A percentile compares a stretch with the other conserved stretches of the same genome.
Evolutionary conservation across 2,888 invertebrate species (phyloP).

Genomic region (Entomobrya multifasciata): DNA sequence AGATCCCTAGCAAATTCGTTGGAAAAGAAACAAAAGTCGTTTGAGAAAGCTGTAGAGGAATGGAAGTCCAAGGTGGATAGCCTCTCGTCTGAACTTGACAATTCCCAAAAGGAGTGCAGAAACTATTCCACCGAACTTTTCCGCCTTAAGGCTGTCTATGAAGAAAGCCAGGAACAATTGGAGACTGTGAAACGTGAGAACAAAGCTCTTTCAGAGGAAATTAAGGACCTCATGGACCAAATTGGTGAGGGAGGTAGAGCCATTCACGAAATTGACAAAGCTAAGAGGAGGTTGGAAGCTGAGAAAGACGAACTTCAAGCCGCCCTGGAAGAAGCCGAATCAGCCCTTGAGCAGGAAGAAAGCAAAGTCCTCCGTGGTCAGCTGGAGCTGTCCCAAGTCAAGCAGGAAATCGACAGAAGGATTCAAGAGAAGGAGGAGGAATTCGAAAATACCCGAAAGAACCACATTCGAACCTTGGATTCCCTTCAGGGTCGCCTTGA

Average conservation of each 20-base stretch:
- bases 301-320: slow-evolving; percentile 96
- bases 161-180: slow-evolving; percentile 97
- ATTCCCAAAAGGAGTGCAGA: slow-evolving; percentile 99
- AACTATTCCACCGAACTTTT: slow-evolving; percentile 99
- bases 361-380: slow-evolving; percentile 98
- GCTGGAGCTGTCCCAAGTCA: slow-evolving; percentile 94
- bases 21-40: slow-evolving; percentile 99
- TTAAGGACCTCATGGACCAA: slow-evolving; percentile 99
- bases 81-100: slow-evolving; percentile 97
- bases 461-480: slow-evolving; percentile 99
- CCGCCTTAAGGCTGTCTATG: slow-evolving; percentile 97
- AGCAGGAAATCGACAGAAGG: slow-evolving; percentile 65
- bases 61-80: slow-evolving; percentile 99
- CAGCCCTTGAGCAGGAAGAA: slow-evolving; percentile 99
- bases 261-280: slow-evolving; percentile 99
- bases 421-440: slow-evolving; percentile 97
- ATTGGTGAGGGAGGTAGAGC: slow-evolving; percentile 99
- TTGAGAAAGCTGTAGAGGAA: slow-evolving; percentile 99
- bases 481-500: slow-evolving; percentile 99
- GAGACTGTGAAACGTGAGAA: slow-evolving; percentile 99
- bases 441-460: slow-evolving; percentile 99
- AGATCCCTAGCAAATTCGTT: slow-evolving; percentile 97
- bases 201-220: slow-evolving; percentile 99
- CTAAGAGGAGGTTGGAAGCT: slow-evolving; percentile 98
- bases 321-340: slow-evolving; percentile 99